Evolutionary conservation across 2,888 invertebrate species (phyloP), one percentile per base, ranked within the genome.

Genomic region (Synergus umbraculus): DNA sequence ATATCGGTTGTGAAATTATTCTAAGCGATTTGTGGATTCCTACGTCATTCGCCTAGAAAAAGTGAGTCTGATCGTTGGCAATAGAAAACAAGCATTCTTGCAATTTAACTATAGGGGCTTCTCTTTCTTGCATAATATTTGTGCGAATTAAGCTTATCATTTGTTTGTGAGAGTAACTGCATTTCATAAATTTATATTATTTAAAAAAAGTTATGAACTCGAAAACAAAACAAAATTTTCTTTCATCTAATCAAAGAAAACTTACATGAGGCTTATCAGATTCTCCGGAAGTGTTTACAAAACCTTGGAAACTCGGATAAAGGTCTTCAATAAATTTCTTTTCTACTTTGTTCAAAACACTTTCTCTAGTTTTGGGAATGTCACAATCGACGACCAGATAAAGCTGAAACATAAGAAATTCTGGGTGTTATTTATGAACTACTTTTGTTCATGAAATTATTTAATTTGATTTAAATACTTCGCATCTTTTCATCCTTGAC

Each of bases 381-480:
- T 82, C 80, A 18, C 84, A 84, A 80, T 78, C 80, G 69, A 81
- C 63, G 67, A 84, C 82, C 12, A 83, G 64, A 49, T 82, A 82
- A 69, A 80, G 81, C 84, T 84, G 54, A 60, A 82, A 76, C 37
- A 41, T 37, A 77, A 64, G 37, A 64, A 65, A 65, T 63, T 18
- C 12, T 58, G 10, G 18, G 18, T 58, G 9, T 58, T 9, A n/a
- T 10, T 54, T 18, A 9, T 58, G 58, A 58, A 58, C 18, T 58
- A 54, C n/a, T 18, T 18, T 58, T 63, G 4, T 4, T 29, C 12
- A 0, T 1, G 18, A 63, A 63, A 2, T 80, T 81, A 76, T 76
- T 69, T 49, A 46, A 43, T 76, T 79, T 78, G 5, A 54, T 63
- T 67, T 15, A 43, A 37, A 41, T 78, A 84, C 84, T 79, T 80